A percentile compares a stretch with the other conserved stretches of the same genome.
phyloP scores from a whole-genome alignment of 1,140 invertebrate species.

The Procambarus clarkii region DNA sequence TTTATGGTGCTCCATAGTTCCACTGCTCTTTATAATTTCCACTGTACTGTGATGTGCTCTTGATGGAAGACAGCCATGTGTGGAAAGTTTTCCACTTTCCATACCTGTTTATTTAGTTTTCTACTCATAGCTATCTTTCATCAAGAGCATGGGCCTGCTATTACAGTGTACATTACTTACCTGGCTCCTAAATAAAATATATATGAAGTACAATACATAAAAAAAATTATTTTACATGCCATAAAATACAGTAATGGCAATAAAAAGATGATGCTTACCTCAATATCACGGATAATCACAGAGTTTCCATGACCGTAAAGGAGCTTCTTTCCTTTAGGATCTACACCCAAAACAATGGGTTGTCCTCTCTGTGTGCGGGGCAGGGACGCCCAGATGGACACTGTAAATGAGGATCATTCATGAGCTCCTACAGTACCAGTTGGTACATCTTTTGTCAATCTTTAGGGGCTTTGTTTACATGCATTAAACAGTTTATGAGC shows the following conservation, averaged over 20 bases:
- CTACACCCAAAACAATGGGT: slow-evolving; percentile 93
- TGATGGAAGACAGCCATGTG: no score
- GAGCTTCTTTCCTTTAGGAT: slow-evolving; percentile 98
- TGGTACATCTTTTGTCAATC: no score
- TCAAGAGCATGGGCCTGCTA: not conserved
- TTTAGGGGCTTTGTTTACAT: no score
- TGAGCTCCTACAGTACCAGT: not conserved
- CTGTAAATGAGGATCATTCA: slow-evolving; percentile 33
- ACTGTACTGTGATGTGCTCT: no score
- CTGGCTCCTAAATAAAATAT: no score
- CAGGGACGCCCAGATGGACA: slow-evolving; percentile 88
- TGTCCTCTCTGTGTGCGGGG: slow-evolving; percentile 94
- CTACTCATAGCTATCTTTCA: not conserved
- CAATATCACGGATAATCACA: slow-evolving; percentile 97
- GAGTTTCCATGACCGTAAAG: slow-evolving; percentile 98
- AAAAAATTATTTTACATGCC: not conserved
- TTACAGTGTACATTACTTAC: not conserved
- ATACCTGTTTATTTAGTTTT: no score
- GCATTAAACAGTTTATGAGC: no score
- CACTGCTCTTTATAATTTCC: no score
- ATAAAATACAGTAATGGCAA: no score
- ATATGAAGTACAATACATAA: not conserved
- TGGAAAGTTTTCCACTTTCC: no score
- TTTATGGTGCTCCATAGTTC: no score
- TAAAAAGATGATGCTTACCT: slow-evolving; percentile 74